Conservation (phyloP, 2,113 vertebrate species). For the Etia nguti region DNA sequence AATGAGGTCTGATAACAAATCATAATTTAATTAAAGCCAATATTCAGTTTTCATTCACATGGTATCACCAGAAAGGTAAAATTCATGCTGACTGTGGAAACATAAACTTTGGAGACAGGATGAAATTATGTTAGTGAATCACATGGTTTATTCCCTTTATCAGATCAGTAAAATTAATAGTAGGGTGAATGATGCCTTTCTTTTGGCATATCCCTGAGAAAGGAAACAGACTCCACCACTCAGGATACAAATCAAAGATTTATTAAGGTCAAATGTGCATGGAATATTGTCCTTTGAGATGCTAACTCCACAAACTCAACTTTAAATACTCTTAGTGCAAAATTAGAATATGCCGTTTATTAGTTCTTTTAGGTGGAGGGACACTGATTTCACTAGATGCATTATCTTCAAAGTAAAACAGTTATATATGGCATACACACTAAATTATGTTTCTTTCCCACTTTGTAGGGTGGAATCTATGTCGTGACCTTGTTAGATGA, state of each 20-base stretch:
- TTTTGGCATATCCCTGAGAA: neutral
- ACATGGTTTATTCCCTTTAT: neutral
- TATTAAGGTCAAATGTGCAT: neutral
- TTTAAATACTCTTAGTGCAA: neutral
- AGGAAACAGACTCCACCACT: neutral
- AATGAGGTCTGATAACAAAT: neutral
- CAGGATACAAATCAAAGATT: neutral
- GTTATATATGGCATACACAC: neutral
- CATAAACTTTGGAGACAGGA: neutral
- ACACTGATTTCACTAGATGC: neutral
- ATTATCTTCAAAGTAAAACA: neutral
- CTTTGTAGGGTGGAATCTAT: slow-evolving; percentile 89
- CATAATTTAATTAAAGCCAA: neutral
- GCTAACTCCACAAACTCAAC: neutral
- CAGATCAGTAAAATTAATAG: neutral
- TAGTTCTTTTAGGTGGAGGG: neutral
- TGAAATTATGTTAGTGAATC: neutral
- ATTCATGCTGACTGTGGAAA: neutral
- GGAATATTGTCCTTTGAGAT: neutral
- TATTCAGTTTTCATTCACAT: neutral
- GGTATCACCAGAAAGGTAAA: neutral
- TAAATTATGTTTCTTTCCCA: neutral
- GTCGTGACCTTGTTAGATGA: slow-evolving; percentile 92
- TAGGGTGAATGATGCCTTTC: neutral
- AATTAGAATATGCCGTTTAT: neutral